A percentile compares a stretch with the other conserved stretches of the same genome.
Conservation (phyloP, 2,888 invertebrate genomes). For the Merodon equestris region DNA sequence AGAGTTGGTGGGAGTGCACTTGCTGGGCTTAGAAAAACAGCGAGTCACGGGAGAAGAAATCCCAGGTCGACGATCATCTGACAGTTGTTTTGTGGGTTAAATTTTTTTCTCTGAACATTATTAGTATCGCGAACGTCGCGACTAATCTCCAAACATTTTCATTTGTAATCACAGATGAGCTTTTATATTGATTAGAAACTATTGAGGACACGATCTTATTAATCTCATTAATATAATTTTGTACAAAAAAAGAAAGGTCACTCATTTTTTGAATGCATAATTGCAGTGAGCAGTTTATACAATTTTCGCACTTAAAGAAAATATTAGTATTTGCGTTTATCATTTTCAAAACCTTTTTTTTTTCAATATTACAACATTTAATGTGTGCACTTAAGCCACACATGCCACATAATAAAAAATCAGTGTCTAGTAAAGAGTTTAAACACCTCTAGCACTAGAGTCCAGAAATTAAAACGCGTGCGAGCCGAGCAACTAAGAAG, state of each 20-base stretch:
- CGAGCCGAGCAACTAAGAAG: background rate
- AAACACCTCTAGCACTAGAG: conserved; percentile 1
- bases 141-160: background rate
- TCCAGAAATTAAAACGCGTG: background rate
- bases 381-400: background rate
- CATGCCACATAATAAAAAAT: background rate
- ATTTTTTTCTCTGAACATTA: too few species aligned
- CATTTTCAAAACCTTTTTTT: background rate
- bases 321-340: too few species aligned
- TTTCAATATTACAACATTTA: background rate
- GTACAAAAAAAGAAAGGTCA: background rate
- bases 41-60: conserved; percentile 5
- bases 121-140: too few species aligned
- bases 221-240: too few species aligned
- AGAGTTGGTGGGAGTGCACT: background rate
- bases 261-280: conserved; percentile 2
- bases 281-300: background rate
- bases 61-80: background rate
- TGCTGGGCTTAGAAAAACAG: conserved; percentile 1
- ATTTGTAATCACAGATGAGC: background rate
- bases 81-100: conserved; percentile 9
- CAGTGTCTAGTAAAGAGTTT: background rate
- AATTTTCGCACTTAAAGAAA: too few species aligned
- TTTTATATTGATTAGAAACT: background rate
- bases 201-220: too few species aligned